phyloP scores from a whole-genome alignment of 64 coral and sea anemone genomes.

The Pachyseris speciosa region DNA sequence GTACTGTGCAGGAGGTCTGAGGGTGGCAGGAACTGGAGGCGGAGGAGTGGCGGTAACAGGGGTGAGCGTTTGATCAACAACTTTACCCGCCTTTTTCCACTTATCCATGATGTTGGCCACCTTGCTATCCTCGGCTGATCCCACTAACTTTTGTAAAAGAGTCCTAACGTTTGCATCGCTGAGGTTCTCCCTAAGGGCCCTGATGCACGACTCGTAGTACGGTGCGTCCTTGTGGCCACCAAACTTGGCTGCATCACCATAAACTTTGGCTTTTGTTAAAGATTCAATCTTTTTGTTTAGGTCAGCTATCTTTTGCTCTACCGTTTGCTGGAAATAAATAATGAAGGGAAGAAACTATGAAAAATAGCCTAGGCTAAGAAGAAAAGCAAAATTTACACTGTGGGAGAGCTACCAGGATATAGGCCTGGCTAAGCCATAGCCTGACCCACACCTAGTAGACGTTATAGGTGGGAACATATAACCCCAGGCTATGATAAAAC shows the following conservation, averaged over 20 bases:
- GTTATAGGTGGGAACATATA: not conserved
- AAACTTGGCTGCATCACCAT: conserved; percentile 12
- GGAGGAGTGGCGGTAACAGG: not conserved
- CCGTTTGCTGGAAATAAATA: not conserved
- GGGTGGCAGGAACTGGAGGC: conserved; percentile 1
- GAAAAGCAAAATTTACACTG: not conserved
- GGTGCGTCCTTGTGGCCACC: not conserved
- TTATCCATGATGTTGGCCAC: conserved; percentile 4
- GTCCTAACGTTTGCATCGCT: not conserved
- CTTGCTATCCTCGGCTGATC: conserved; percentile 1
- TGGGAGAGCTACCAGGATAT: not conserved
- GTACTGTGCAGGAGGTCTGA: not conserved
- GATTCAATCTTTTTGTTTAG: not conserved
- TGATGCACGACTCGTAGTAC: conserved; percentile 7
- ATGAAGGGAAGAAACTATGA: not conserved
- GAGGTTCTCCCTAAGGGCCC: conserved; percentile 6
- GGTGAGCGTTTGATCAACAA: not conserved
- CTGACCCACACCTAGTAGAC: not conserved
- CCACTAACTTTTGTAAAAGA: not conserved
- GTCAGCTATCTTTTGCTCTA: not conserved
- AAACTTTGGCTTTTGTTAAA: not conserved
- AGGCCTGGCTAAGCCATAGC: not conserved
- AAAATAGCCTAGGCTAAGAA: not conserved
- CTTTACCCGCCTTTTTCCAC: conserved; percentile 6
- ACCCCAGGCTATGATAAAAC: not conserved